These are phyloP conservation scores for Eupithecia centaureata DNA, from an alignment of 2,888 invertebrate genomes.

Conservation along the genomic window DNA sequence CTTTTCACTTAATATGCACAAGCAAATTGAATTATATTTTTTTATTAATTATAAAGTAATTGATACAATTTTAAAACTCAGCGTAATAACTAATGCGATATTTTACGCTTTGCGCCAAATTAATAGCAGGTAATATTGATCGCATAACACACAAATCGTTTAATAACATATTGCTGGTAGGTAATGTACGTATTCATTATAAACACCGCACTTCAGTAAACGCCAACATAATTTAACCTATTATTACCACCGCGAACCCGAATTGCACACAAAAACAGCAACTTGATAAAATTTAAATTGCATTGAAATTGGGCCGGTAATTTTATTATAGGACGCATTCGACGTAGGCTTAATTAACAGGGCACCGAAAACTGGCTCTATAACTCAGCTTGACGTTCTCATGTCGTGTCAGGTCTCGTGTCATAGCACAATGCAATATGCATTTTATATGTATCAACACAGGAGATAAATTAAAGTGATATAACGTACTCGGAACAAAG, in stretches of 20 bases:
- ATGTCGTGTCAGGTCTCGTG: conserved; percentile 29
- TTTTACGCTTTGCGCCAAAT: neutral
- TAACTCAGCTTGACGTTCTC: conserved; percentile 59
- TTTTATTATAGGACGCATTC: conserved; percentile 60
- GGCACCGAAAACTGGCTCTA: conserved; percentile 54
- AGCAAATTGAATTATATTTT: neutral
- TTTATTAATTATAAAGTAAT: neutral
- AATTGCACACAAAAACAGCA: conserved; percentile 33
- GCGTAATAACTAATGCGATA: neutral
- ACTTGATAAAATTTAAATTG: conserved; percentile 50
- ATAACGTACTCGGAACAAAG: neutral
- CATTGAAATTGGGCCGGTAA: conserved; percentile 59
- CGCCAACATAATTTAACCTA: conserved; percentile 7
- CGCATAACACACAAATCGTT: neutral
- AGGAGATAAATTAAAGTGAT: conserved; percentile 9
- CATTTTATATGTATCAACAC: conserved; percentile 21
- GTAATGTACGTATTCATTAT: conserved; percentile 1
- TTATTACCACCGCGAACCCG: conserved; percentile 10
- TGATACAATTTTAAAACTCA: neutral
- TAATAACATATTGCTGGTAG: neutral
- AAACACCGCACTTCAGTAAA: conserved; percentile 2
- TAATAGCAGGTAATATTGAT: neutral
- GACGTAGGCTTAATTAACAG: conserved; percentile 73
- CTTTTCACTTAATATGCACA: too few relatives aligned
- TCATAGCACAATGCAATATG: conserved; percentile 29